Conservation (phyloP, 2,113 vertebrate genomes). For the Neolamprologus cancellatus region DNA sequence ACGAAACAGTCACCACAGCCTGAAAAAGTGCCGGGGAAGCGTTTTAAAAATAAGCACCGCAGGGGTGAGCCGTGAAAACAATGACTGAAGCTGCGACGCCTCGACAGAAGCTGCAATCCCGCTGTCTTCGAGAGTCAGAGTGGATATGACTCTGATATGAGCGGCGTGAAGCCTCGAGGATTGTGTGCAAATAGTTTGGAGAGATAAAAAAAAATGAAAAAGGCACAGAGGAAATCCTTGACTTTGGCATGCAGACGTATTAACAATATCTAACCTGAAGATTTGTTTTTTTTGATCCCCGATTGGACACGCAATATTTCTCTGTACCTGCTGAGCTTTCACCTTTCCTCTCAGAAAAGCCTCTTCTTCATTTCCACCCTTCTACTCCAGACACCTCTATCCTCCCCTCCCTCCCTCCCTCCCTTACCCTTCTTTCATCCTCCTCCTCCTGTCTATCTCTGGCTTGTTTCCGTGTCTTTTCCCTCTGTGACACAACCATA, state of each 20-base stretch:
- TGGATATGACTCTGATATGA: conserved; percentile 11
- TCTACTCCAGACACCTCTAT: background rate
- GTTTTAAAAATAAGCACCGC: conserved; percentile 23
- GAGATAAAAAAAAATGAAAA: background rate
- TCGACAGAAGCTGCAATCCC: background rate
- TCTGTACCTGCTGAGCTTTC: background rate
- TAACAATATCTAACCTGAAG: background rate
- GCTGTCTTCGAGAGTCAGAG: background rate
- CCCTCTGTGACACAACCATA: conserved; percentile 59
- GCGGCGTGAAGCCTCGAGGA: background rate
- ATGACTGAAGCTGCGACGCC: background rate
- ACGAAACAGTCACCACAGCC: background rate
- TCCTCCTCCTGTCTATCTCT: conserved; percentile 7
- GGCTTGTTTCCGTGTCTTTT: conserved; percentile 1
- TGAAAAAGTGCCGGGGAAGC: background rate
- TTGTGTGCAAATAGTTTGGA: background rate
- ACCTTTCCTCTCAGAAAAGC: background rate
- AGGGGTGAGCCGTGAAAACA: background rate
- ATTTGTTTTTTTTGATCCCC: background rate
- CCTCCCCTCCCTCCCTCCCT: background rate
- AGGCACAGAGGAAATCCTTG: background rate
- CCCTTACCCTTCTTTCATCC: background rate
- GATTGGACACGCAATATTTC: background rate
- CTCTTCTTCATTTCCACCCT: background rate
- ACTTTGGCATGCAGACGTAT: conserved; percentile 7